A percentile compares a stretch with the other conserved stretches of the same genome.
Evolutionary conservation across 2,888 invertebrate genomes (phyloP).

Genomic region (Drosophila parthenogenetica): DNA sequence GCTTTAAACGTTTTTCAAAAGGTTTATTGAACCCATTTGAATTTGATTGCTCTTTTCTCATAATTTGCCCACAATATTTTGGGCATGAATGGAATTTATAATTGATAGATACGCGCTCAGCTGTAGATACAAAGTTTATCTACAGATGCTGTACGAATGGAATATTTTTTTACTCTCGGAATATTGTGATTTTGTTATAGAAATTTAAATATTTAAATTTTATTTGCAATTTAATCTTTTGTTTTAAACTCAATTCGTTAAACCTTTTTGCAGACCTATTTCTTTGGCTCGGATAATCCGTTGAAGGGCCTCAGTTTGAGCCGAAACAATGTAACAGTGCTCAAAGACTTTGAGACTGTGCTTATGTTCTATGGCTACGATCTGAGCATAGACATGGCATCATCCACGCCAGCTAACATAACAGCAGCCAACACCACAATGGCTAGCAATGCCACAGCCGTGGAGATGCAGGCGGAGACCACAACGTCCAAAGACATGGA

Average conservation of each 20-base stretch:
- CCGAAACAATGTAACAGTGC: conserved; percentile 91
- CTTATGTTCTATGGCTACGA: conserved; percentile 93
- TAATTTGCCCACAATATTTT: conserved; percentile 46
- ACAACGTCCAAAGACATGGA: conserved; percentile 49
- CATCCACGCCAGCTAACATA: conserved; percentile 64
- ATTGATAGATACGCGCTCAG: conserved; percentile 43
- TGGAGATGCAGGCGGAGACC: conserved; percentile 44
- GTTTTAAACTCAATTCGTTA: background rate
- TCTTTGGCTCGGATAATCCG: conserved; percentile 93
- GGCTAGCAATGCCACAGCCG: conserved; percentile 45
- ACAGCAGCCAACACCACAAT: conserved; percentile 45
- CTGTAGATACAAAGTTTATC: background rate
- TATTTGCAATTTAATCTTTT: too few relatives aligned
- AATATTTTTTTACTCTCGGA: too few relatives aligned
- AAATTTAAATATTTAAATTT: too few relatives aligned
- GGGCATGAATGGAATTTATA: conserved; percentile 59
- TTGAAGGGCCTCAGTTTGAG: conserved; percentile 92
- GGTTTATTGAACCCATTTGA: conserved; percentile 65
- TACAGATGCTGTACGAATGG: too few relatives aligned
- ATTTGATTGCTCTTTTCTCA: conserved; percentile 28
- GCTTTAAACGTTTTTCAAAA: conserved; percentile 38
- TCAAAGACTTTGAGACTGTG: conserved; percentile 90
- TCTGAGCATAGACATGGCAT: conserved; percentile 86
- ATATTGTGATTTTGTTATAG: too few relatives aligned
- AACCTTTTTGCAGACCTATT: conserved; percentile 89